Evolutionary conservation across 92 coral and sea anemone genomes (phyloP).

Genomic region (Heliopora coerulea): DNA sequence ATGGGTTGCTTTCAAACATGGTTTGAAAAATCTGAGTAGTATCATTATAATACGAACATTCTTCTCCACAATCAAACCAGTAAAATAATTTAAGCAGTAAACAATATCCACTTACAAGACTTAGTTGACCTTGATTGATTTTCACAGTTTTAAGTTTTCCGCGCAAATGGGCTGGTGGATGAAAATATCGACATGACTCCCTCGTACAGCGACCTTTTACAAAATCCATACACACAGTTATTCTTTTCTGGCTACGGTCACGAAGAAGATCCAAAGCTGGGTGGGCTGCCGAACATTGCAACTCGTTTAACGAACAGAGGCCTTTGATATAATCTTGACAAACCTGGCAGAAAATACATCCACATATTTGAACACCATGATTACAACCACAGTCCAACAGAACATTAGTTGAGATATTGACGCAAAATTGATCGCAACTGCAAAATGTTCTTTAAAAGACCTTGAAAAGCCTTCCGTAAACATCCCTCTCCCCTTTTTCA

Average conservation of each 20-base stretch:
- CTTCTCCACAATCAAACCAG: too few species aligned
- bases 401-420: too few species aligned
- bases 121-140: constrained; percentile 60
- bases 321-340: constrained; percentile 93
- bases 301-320: constrained; percentile 77
- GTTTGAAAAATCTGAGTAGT: too few species aligned
- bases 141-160: constrained; percentile 90
- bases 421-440: too few species aligned
- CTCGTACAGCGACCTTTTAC: constrained; percentile 92
- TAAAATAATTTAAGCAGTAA: too few species aligned
- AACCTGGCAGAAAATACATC: constrained; percentile 65
- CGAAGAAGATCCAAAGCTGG: constrained; percentile 80
- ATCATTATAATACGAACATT: too few species aligned
- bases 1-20: too few species aligned
- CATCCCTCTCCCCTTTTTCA: too few species aligned
- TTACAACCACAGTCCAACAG: too few species aligned
- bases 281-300: constrained; percentile 87
- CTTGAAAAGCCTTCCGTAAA: too few species aligned
- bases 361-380: too few species aligned
- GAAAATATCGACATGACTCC: constrained; percentile 93
- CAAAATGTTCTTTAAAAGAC: too few species aligned
- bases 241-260: constrained; percentile 84
- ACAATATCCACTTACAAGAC: constrained; percentile 38
- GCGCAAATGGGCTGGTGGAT: constrained; percentile 92
- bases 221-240: constrained; percentile 98